Conservation (phyloP, 2,113 vertebrate genomes). For the Apus apus region DNA sequence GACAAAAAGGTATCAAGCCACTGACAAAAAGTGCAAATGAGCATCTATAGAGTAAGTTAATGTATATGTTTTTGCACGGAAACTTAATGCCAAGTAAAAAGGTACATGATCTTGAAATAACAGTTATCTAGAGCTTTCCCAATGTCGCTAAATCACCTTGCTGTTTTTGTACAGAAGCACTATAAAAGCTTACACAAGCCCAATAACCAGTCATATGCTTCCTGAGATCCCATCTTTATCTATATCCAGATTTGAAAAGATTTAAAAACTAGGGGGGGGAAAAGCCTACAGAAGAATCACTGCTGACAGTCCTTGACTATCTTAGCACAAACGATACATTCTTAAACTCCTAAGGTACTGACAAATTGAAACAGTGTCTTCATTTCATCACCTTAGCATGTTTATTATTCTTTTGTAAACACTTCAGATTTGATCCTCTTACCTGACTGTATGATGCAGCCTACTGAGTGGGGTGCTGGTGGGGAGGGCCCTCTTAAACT, state of each 20-base stretch:
- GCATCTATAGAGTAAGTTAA: background rate
- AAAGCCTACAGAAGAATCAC: background rate
- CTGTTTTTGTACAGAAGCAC: background rate
- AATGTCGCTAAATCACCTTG: background rate
- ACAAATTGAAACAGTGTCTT: constrained; percentile 10
- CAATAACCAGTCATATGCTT: background rate
- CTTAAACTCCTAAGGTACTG: background rate
- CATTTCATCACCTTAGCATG: background rate
- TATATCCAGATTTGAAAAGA: background rate
- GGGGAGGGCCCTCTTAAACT: background rate
- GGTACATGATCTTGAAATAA: background rate
- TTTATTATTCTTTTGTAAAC: background rate
- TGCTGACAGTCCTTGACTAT: background rate
- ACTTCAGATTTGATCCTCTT: background rate
- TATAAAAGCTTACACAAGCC: background rate
- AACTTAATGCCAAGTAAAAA: background rate
- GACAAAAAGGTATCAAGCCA: background rate
- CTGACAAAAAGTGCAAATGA: background rate
- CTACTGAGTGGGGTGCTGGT: background rate
- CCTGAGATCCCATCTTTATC: background rate
- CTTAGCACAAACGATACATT: background rate
- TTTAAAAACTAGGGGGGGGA: background rate
- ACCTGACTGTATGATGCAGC: background rate
- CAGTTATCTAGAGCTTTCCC: background rate
- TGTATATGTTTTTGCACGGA: background rate